Evolutionary conservation across 2,113 vertebrate genomes (phyloP).

Genomic region (Heteronetta atricapilla): DNA sequence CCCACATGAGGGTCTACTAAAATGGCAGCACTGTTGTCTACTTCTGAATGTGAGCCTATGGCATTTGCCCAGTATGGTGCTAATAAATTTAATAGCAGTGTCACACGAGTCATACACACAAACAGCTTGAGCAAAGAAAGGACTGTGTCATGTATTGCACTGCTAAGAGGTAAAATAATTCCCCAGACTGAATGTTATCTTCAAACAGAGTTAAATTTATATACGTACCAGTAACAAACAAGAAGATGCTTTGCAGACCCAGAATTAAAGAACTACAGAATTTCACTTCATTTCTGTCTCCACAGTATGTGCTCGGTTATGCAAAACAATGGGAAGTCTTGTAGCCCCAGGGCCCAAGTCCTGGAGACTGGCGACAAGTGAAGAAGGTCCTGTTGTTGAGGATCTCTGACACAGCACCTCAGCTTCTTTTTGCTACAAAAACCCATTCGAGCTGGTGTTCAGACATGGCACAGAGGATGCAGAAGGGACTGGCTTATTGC

Average conservation of each 20-base stretch:
- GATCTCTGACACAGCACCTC: not conserved
- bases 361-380: not conserved
- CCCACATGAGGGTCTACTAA: not conserved
- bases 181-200: not conserved
- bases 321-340: not conserved
- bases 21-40: not conserved
- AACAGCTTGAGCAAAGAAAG: not conserved
- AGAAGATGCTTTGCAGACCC: not conserved
- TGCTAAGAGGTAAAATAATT: not conserved
- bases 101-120: not conserved
- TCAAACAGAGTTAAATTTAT: not conserved
- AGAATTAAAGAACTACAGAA: not conserved
- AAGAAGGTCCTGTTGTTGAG: accelerated
- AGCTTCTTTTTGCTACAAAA: not conserved
- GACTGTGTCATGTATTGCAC: not conserved
- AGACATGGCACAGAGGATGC: not conserved
- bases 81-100: not conserved
- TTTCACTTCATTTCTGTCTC: not conserved
- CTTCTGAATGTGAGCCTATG: not conserved
- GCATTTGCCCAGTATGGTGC: not conserved
- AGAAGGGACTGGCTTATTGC: not conserved
- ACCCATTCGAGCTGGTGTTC: not conserved
- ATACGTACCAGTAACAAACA: not conserved
- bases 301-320: not conserved
- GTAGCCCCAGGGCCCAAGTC: not conserved